A percentile compares a stretch with the other conserved stretches of the same genome.
These are phyloP conservation scores for Heptranchias perlo DNA, from an alignment of 2,113 vertebrate genomes.

Conservation along the genomic window DNA sequence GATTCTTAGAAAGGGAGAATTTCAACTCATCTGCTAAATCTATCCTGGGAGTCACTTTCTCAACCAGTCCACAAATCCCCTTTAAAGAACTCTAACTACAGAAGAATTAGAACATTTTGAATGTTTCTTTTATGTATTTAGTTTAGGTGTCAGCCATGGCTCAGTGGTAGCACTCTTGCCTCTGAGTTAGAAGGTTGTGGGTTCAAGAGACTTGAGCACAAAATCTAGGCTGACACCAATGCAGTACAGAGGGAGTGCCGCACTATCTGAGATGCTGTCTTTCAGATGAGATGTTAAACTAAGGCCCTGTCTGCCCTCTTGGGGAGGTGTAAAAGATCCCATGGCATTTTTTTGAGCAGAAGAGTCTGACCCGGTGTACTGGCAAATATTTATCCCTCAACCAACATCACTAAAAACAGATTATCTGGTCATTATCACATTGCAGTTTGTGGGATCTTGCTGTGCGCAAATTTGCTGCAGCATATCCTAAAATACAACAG, in stretches of 20 bases:
- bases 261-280: not conserved
- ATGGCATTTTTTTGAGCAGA: not conserved
- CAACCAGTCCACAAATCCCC: not conserved
- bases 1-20: not conserved
- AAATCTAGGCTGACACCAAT: not conserved
- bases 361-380: not conserved
- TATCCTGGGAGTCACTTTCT: not conserved
- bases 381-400: not conserved
- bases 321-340: not conserved
- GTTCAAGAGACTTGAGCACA: not conserved
- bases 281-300: not conserved
- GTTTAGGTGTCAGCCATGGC: not conserved
- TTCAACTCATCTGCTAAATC: not conserved
- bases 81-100: not conserved
- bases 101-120: not conserved
- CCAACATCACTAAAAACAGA: not conserved
- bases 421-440: not conserved
- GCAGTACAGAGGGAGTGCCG: not conserved
- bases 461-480: not conserved
- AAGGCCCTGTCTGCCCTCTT: not conserved
- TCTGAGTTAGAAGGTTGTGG: not conserved
- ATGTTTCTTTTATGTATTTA: not conserved
- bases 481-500: not conserved
- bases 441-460: no score
- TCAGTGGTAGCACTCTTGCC: not conserved